Conservation (phyloP, 2,113 vertebrate species). For the Antechinus stuartii region DNA sequence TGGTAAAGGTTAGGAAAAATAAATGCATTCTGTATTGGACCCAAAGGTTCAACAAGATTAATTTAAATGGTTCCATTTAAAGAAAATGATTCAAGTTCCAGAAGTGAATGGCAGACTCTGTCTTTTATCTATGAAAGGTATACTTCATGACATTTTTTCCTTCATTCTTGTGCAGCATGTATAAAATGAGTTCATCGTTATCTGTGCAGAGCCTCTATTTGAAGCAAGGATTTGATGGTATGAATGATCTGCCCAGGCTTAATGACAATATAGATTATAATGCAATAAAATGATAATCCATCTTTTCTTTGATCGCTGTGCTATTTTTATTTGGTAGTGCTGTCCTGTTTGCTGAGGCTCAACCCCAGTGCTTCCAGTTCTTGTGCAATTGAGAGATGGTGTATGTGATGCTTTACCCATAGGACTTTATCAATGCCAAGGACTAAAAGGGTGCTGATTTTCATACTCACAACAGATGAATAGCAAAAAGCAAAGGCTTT, state of each 20-base stretch:
- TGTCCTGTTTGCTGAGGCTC: slow-evolving; percentile 77
- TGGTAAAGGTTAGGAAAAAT: slow-evolving; percentile 68
- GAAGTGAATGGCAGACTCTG: slow-evolving; percentile 23
- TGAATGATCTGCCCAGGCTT: slow-evolving; percentile 70
- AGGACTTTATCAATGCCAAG: slow-evolving; percentile 71
- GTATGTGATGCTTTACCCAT: slow-evolving; percentile 78
- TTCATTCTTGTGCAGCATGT: slow-evolving; percentile 23
- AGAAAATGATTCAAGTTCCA: slow-evolving; percentile 63
- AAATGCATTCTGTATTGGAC: slow-evolving; percentile 51
- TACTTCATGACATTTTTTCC: slow-evolving; percentile 47
- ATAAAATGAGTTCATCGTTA: slow-evolving; percentile 48
- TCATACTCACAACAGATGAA: slow-evolving; percentile 83
- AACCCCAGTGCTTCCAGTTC: slow-evolving; percentile 74
- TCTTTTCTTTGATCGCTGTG: slow-evolving; percentile 66
- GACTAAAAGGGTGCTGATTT: slow-evolving; percentile 84
- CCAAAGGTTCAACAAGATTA: slow-evolving; percentile 70
- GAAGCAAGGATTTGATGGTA: slow-evolving; percentile 56
- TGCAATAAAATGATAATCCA: slow-evolving; percentile 81
- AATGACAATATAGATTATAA: slow-evolving; percentile 75
- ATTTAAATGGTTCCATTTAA: slow-evolving; percentile 71
- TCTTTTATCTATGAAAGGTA: slow-evolving; percentile 64
- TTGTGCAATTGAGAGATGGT: slow-evolving; percentile 78
- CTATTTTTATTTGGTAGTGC: slow-evolving; percentile 81
- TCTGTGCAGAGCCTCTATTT: slow-evolving; percentile 37
- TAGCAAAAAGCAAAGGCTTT: slow-evolving; percentile 78